These are phyloP conservation scores for Porites australiensis DNA, from an alignment of 64 coral and sea anemone genomes.

Conservation along the genomic window DNA sequence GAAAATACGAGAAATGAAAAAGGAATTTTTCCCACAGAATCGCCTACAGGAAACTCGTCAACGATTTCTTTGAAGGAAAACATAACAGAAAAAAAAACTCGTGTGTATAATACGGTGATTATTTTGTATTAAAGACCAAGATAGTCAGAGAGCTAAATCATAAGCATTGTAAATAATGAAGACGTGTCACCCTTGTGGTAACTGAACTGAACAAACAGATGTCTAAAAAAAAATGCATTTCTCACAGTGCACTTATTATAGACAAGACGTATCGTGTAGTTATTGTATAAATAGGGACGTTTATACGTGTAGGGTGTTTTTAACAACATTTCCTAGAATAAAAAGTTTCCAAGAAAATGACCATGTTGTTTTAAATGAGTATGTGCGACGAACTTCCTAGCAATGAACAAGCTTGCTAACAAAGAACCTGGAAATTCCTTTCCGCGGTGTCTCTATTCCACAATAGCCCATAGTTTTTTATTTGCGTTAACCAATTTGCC, in stretches of 20 bases:
- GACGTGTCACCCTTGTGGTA: constrained; percentile 21
- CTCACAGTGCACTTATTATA: neutral
- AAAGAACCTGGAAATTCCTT: no score
- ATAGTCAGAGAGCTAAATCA: neutral
- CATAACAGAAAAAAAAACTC: neutral
- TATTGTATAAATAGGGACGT: neutral
- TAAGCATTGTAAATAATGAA: constrained; percentile 52
- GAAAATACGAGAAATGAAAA: neutral
- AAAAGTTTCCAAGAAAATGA: constrained; percentile 45
- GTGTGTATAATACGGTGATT: constrained; percentile 35
- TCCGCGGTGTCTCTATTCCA: no score
- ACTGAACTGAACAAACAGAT: neutral
- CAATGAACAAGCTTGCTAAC: no score
- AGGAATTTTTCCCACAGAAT: neutral
- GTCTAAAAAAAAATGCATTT: neutral
- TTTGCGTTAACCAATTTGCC: no score
- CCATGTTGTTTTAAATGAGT: neutral
- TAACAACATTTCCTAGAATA: constrained; percentile 55
- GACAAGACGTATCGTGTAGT: neutral
- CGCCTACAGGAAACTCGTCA: neutral
- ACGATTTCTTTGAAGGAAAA: constrained; percentile 25
- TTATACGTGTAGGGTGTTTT: constrained; percentile 19
- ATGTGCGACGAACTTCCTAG: no score
- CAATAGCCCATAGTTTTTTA: no score
- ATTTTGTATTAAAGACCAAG: constrained; percentile 46